phyloP scores from a whole-genome alignment of 2,888 invertebrate species.

The Zygothrica quintamaculata region DNA sequence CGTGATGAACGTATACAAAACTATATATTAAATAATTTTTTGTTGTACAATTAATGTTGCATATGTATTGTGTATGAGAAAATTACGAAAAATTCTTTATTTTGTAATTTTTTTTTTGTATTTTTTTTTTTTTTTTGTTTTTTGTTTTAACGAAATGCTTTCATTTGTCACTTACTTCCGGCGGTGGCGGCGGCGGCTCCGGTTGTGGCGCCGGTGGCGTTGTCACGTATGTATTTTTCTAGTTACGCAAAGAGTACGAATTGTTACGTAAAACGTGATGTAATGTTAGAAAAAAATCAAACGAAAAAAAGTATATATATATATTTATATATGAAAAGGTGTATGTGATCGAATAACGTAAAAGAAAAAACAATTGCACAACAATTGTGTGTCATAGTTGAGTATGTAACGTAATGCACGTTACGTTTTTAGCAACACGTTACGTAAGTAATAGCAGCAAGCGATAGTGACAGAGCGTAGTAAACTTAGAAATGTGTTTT shows the following conservation, averaged over 20 bases:
- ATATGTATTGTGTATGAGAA: constrained; percentile 30
- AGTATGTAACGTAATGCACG: constrained; percentile 40
- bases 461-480: constrained; percentile 54
- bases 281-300: no score
- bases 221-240: constrained; percentile 75
- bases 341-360: constrained; percentile 24
- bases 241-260: constrained; percentile 57
- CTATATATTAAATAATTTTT: no score
- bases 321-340: background rate
- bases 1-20: constrained; percentile 49
- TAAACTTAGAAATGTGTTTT: constrained; percentile 14
- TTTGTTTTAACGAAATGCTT: constrained; percentile 17
- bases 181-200: constrained; percentile 72
- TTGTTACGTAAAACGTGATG: constrained; percentile 58
- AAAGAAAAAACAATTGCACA: constrained; percentile 33
- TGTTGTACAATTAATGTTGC: constrained; percentile 43
- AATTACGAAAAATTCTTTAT: constrained; percentile 30
- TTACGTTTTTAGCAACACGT: constrained; percentile 49
- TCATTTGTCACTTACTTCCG: constrained; percentile 71
- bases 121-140: constrained; percentile 13
- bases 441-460: constrained; percentile 55
- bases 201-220: constrained; percentile 70
- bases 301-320: constrained; percentile 5
- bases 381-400: constrained; percentile 45
- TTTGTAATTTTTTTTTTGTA: constrained; percentile 7